Conservation (phyloP, 1,140 invertebrate species). For the Drosophila gunungcola region DNA sequence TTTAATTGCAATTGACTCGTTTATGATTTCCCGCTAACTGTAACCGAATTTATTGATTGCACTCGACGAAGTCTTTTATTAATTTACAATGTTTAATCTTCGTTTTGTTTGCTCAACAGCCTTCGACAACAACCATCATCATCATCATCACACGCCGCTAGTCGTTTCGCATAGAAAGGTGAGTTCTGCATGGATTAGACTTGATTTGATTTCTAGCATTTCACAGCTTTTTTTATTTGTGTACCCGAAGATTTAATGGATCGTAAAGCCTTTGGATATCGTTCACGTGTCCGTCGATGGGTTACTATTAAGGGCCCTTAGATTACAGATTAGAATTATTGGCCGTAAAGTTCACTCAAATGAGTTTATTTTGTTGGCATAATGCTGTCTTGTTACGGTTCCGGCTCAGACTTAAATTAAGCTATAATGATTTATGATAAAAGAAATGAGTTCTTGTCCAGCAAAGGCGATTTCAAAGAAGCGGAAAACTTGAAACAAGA, state of each 20-base stretch:
- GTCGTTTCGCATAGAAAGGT: slow-evolving; percentile 74
- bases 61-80: slow-evolving; percentile 4
- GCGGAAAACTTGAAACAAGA: slow-evolving; percentile 34
- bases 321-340: slow-evolving; percentile 78
- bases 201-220: slow-evolving; percentile 10
- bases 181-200: slow-evolving; percentile 19
- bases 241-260: slow-evolving; percentile 27
- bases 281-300: slow-evolving; percentile 46
- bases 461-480: slow-evolving; percentile 4
- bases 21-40: slow-evolving; percentile 53
- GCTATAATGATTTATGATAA: slow-evolving; percentile 67
- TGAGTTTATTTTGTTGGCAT: slow-evolving; percentile 60
- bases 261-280: slow-evolving; percentile 56
- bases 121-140: slow-evolving; percentile 62
- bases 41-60: slow-evolving; percentile 37
- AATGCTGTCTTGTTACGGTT: slow-evolving; percentile 49
- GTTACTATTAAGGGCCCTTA: slow-evolving; percentile 50
- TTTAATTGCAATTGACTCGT: slow-evolving; percentile 56
- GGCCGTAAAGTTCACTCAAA: slow-evolving; percentile 60
- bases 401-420: slow-evolving; percentile 67
- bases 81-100: slow-evolving; percentile 20
- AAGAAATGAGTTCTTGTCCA: slow-evolving; percentile 23
- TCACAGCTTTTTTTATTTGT: slow-evolving; percentile 2
- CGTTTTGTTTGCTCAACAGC: slow-evolving; percentile 54
- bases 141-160: slow-evolving; percentile 57